These are phyloP conservation scores for Tyrannus savana DNA, from an alignment of 2,113 vertebrate genomes.

Conservation along the genomic window DNA sequence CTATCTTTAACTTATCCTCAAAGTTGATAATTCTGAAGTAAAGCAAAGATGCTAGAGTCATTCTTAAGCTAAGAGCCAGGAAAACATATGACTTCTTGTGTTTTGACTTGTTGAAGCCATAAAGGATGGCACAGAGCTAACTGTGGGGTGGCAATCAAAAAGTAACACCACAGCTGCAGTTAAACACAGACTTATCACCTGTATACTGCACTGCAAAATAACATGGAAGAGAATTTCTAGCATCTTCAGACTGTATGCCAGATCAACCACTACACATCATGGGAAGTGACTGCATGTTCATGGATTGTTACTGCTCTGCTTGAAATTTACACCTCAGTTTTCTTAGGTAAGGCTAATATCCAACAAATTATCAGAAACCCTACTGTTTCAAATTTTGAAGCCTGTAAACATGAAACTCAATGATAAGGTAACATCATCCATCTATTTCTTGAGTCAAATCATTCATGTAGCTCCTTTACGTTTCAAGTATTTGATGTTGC, in stretches of 20 bases:
- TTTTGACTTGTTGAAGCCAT: neutral
- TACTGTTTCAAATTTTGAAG: neutral
- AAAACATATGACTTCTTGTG: neutral
- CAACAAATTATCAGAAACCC: neutral
- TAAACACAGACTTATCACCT: neutral
- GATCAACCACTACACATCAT: accelerated
- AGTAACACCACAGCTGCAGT: neutral
- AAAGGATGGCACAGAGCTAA: neutral
- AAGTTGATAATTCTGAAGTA: neutral
- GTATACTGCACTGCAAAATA: neutral
- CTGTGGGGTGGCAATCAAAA: neutral
- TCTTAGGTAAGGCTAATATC: neutral
- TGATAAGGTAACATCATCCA: neutral
- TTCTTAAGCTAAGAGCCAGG: neutral
- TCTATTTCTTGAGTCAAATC: neutral
- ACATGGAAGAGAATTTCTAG: neutral
- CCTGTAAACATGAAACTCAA: neutral
- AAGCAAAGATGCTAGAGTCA: neutral
- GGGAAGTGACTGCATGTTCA: neutral
- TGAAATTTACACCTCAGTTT: neutral
- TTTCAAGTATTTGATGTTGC: neutral
- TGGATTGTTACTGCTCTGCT: neutral
- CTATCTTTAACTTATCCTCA: neutral
- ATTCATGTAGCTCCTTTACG: neutral
- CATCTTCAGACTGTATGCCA: neutral